These are phyloP conservation scores for Lophotriccus pileatus DNA, from an alignment of 2,797 vertebrate genomes.

Conservation along the genomic window DNA sequence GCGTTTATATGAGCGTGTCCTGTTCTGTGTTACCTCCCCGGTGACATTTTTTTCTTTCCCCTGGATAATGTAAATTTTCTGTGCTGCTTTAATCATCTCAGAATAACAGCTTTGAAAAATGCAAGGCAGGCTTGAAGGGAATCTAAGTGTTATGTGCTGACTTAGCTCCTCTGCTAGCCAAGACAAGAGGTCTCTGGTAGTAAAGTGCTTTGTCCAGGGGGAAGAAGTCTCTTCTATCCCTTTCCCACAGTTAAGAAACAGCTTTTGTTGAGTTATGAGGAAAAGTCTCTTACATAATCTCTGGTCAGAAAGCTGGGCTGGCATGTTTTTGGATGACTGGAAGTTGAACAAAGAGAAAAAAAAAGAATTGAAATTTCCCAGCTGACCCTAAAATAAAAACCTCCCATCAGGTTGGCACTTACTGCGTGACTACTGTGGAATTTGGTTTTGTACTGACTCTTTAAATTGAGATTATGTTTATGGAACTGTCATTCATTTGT, in stretches of 20 bases:
- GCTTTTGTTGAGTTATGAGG: not conserved
- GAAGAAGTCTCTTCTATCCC: constrained; percentile 1
- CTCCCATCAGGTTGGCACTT: not conserved
- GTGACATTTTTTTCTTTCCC: not conserved
- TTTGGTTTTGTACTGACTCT: constrained; percentile 9
- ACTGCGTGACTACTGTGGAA: not conserved
- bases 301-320: constrained; percentile 2
- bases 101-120: not conserved
- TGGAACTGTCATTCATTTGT: not conserved
- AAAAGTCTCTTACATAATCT: constrained; percentile 2
- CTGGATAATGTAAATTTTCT: not conserved
- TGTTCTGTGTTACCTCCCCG: not conserved
- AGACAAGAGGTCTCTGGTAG: constrained; percentile 6
- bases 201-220: constrained; percentile 15
- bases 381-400: constrained; percentile 7
- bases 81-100: not conserved
- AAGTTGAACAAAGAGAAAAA: constrained; percentile 2
- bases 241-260: constrained; percentile 26
- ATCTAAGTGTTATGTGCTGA: constrained; percentile 5
- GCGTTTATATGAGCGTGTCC: not conserved
- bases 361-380: not conserved
- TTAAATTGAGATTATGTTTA: not conserved
- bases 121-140: not conserved
- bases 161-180: constrained; percentile 27
- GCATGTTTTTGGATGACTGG: constrained; percentile 3